Evolutionary conservation across 2,113 vertebrate species (phyloP).

Genomic region (Myotis lucifugus): DNA sequence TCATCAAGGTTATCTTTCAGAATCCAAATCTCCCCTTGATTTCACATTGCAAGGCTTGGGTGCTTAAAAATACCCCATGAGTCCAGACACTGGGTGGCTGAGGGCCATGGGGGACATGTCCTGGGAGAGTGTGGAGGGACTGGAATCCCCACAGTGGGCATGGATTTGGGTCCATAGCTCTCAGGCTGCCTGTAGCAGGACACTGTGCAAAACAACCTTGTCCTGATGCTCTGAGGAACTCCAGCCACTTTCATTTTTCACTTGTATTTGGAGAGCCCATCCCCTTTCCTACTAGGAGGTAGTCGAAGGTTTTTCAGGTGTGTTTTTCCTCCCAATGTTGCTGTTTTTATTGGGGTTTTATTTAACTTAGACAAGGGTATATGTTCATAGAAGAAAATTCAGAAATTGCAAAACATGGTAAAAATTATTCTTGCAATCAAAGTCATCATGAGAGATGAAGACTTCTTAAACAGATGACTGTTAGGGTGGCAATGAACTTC

Average conservation of each 20-base stretch:
- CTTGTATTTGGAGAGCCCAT: background rate
- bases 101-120: too few species aligned
- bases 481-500: background rate
- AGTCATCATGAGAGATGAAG: background rate
- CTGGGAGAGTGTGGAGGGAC: fast-evolving
- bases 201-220: fast-evolving
- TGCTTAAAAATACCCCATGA: background rate
- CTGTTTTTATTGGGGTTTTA: background rate
- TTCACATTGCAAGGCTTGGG: background rate
- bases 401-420: background rate
- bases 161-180: background rate
- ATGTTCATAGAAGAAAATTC: background rate
- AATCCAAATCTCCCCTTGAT: background rate
- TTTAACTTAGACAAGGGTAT: background rate
- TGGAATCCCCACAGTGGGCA: fast-evolving
- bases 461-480: background rate
- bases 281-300: background rate
- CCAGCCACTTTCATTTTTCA: fast-evolving
- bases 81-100: background rate
- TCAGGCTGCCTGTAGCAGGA: fast-evolving
- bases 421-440: background rate
- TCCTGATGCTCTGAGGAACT: fast-evolving
- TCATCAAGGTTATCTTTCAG: conserved; percentile 66
- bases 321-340: background rate
- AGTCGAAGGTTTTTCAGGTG: background rate